Evolutionary conservation across 2,113 vertebrate species (phyloP), one percentile per base, ranked within the genome.

Genomic region (Platysteira castanea): DNA sequence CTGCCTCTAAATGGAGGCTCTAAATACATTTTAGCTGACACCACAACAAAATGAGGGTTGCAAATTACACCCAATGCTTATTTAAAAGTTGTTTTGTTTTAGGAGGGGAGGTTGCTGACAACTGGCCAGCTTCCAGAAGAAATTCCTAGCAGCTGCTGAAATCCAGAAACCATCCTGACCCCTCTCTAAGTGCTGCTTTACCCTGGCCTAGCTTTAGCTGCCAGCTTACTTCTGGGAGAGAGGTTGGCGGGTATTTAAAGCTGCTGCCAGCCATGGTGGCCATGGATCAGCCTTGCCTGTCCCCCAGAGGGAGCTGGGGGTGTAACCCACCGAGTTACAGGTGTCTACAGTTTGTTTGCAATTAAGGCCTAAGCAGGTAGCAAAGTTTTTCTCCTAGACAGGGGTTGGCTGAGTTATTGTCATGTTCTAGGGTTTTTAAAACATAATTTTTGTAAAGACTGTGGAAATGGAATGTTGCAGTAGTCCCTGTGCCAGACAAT

Each of bases 151-250:
- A 57, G 31, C 28, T 73, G 4, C n/a, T 61, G n/a, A 67, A 44
- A 52, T 57, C 16, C 37, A 56, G 52, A 70, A 87, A 21, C 20
- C 31, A 37, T 27, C 26, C n/a, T 6, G 26, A 31, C 3, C 13
- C 27, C 23, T 1, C 30, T 31, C 3, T 1, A 50, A 54, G 19
- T 1, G 0, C 4, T 26, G n/a, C 10, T 70, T 57, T 60, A 23
- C 21, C 61, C 14, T 31, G 8, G 16, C 9, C 37, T 17, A 33
- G 33, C 19, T 79, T 46, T n/a, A 20, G 11, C 24, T 49, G 52
- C 8, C 35, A 4, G 18, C 13, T 44, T 33, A 6, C 9, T 13
- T 1, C 30, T 6, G 31, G 39, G 31, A 15, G 12, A 4, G 11
- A 7, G 5, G 1, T 23, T 68, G 42, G 10, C 33, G 6, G 7